phyloP scores from a whole-genome alignment of 1,140 invertebrate genomes.

The Hirudo medicinalis region DNA sequence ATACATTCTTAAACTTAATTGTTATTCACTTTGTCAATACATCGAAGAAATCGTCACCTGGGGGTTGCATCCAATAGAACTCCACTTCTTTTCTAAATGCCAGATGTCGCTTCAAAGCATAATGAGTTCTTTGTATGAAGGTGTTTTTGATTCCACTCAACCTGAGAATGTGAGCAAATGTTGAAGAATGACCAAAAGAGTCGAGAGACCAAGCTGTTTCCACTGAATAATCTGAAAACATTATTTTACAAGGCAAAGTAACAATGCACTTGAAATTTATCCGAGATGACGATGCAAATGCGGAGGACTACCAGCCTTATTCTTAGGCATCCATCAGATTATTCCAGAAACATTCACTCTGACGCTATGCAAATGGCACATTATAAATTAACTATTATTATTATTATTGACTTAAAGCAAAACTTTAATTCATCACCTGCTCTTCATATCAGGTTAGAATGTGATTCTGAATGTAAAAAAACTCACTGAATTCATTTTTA shows the following conservation, averaged over 20 bases:
- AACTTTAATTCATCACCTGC: too few relatives aligned
- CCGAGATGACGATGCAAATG: too few relatives aligned
- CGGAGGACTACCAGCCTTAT: too few relatives aligned
- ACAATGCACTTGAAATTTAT: too few relatives aligned
- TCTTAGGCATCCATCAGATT: too few relatives aligned
- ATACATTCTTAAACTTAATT: too few relatives aligned
- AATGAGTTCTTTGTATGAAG: constrained; percentile 86
- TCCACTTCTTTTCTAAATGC: constrained; percentile 67
- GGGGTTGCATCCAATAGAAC: constrained; percentile 83
- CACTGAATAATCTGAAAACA: constrained; percentile 12
- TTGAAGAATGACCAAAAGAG: constrained; percentile 59
- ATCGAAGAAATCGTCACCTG: constrained; percentile 50
- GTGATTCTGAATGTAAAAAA: neutral
- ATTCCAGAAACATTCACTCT: too few relatives aligned
- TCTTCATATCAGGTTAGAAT: neutral
- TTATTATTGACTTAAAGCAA: too few relatives aligned
- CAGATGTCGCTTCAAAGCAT: constrained; percentile 81
- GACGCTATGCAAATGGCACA: too few relatives aligned
- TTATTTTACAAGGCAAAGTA: too few relatives aligned
- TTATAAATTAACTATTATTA: too few relatives aligned
- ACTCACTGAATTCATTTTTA: constrained; percentile 62
- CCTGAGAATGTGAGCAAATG: constrained; percentile 75
- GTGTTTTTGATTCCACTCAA: constrained; percentile 69
- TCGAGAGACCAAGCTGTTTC: constrained; percentile 68
- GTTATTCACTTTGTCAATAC: too few relatives aligned